Evolutionary conservation across 2,113 vertebrate species (phyloP), one percentile per base, ranked within the genome.

Genomic region (Cottus gobio): DNA sequence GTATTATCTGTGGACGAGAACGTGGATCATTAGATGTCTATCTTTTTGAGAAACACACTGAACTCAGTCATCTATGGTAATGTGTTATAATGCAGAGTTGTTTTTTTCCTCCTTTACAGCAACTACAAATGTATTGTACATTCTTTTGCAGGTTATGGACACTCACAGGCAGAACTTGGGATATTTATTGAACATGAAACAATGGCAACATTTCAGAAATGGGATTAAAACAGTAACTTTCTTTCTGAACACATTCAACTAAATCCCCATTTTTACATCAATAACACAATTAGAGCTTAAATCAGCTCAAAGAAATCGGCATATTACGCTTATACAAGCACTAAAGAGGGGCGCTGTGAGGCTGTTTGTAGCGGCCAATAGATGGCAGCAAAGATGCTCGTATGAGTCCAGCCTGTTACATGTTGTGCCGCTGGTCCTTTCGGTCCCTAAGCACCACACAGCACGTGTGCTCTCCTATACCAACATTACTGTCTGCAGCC

Each of bases 381-480:
- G 95, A 89, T 91, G 95, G 95, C 94, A 93, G 94, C 92, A 95
- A 22, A 92, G 75, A 73, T 80, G 77, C 87, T 46, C 13, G 24
- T 50, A 56, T 75, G 7, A 54, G 74, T 71, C 18, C 26, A 34
- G 37, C 66, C 36, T 31, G 39, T 3, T 24, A 83, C 83, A 88
- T 50, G 81, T 39, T 67, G 71, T 83, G 88, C 94, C 65, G 82
- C 75, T 90, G 95, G 93, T 94, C 93, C 94, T 94, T 93, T 94
- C 87, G 94, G 94, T 95, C 93, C 95, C 92, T 95, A 67, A 92
- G 94, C 93, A 91, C 94, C 94, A 94, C 70, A 44, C 66, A 84
- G 75, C 73, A 76, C 28, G 12, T 88, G 68, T 76, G 71, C 70
- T 88, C 70, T 87, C 37, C 50, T 79, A 77, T 44, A 68, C 70